phyloP scores from a whole-genome alignment of 2,888 invertebrate genomes.

The Stomorhina lunata region DNA sequence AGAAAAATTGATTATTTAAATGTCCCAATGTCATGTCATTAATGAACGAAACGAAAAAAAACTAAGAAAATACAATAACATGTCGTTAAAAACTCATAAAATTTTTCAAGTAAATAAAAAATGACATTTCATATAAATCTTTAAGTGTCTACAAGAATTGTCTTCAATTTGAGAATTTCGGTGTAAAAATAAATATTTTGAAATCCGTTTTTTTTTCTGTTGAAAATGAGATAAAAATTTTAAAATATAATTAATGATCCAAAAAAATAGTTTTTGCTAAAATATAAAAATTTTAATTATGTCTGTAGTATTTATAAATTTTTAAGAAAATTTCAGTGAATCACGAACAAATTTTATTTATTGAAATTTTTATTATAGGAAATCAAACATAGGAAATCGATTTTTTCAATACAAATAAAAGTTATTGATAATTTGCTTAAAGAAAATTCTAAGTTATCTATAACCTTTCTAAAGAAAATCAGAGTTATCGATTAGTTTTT shows the following conservation, averaged over 20 bases:
- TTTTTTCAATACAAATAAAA: too few species aligned
- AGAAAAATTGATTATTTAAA: conserved; percentile 35
- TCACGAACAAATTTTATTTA: too few species aligned
- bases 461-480: too few species aligned
- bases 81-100: conserved; percentile 55
- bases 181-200: not conserved
- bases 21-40: conserved; percentile 57
- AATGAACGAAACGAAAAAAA: not conserved
- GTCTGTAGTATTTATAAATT: too few species aligned
- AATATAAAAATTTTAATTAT: not conserved
- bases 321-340: too few species aligned
- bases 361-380: too few species aligned
- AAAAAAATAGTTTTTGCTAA: not conserved
- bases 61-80: too few species aligned
- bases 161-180: conserved; percentile 1
- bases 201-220: not conserved
- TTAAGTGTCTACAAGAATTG: not conserved
- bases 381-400: too few species aligned
- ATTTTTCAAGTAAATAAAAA: conserved; percentile 8
- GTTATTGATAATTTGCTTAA: too few species aligned
- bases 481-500: too few species aligned
- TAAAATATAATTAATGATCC: conserved; percentile 36
- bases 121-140: conserved; percentile 20
- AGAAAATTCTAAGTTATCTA: too few species aligned
- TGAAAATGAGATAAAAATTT: not conserved